Base-by-base conservation (phyloP, 1,140 invertebrate species). In the Drosophila mojavensis region DNA sequence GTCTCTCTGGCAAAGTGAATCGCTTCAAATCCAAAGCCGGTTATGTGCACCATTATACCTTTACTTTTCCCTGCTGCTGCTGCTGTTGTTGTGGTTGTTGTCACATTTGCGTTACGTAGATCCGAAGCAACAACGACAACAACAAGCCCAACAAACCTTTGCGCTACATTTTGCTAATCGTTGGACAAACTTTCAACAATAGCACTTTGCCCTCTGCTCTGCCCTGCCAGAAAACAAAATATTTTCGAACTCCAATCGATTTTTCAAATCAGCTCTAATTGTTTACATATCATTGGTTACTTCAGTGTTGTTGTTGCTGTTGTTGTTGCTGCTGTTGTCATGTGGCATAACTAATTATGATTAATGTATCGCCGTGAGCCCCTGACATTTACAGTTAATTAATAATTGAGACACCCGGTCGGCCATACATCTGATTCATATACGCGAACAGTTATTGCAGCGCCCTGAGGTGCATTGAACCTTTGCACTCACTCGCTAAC, bases 291-390 rank as follows among this genome's bases (percentile, higher is more conserved):
- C 83, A 83, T 83, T 88, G 66, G 64, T 39, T 39, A 39, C 75
- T 75, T 74, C 63, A 78, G 77, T 62, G 62, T 30, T 48, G 13
- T 51, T 33, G 59, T 7, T 54, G 26, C 43, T 33, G 36, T 66
- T 20, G 20, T 20, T 61, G 62, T 24, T 48, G 13, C 51, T 33
- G 64, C 4, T 43, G 2, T 33, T 78, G 83, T 78, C 83, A 83
- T 82, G 79, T 86, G 83, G 79, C 82, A 86, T 88, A 88, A 88
- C 83, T 83, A 88, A 88, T 88, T 88, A 88, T 88, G 83, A 88
- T 88, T 88, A 88, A 88, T 88, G 83, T 66, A 48, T 55, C 63
- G 53, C 63, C 79, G 71, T 65, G 72, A 83, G 83, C 84, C 73
- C 79, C 54, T 81, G 83, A 89, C 83, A 88, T 89, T 89, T 88